Conservation (phyloP, 2,113 vertebrate genomes). For the Rostratula benghalensis region DNA sequence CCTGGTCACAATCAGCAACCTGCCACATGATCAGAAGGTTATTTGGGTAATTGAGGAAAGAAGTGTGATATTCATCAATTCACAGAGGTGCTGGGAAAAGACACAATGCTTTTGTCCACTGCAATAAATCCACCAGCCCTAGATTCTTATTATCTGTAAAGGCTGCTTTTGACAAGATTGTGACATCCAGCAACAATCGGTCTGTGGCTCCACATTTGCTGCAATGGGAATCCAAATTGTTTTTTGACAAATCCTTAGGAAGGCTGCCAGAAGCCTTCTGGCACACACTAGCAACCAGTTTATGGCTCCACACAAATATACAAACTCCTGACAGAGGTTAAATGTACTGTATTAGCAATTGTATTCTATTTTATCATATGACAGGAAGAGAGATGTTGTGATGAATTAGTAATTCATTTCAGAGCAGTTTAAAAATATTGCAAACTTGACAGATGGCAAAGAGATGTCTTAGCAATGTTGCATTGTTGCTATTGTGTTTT, state of each 20-base stretch:
- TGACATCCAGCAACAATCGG: background rate
- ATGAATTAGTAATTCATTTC: background rate
- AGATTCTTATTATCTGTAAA: background rate
- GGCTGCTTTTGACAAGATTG: background rate
- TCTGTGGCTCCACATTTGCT: background rate
- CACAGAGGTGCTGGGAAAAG: background rate
- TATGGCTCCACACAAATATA: background rate
- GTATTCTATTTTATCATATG: background rate
- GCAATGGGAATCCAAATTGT: background rate
- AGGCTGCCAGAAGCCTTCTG: background rate
- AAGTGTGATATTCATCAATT: background rate
- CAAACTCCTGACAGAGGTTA: slow-evolving; percentile 9
- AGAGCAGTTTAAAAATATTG: background rate
- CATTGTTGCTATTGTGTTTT: background rate
- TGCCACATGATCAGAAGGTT: background rate
- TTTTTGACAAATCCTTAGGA: slow-evolving; percentile 49
- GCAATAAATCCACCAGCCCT: background rate
- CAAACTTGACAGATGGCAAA: slow-evolving; percentile 11
- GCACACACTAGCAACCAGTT: background rate
- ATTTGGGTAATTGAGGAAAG: slow-evolving; percentile 50
- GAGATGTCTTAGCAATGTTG: background rate
- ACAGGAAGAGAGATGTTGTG: background rate
- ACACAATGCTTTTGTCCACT: background rate
- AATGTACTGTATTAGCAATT: background rate
- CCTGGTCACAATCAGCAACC: background rate